A percentile compares a stretch with the other conserved stretches of the same genome.
Conservation (phyloP, 2,113 vertebrate species). For the Lophura nycthemera region DNA sequence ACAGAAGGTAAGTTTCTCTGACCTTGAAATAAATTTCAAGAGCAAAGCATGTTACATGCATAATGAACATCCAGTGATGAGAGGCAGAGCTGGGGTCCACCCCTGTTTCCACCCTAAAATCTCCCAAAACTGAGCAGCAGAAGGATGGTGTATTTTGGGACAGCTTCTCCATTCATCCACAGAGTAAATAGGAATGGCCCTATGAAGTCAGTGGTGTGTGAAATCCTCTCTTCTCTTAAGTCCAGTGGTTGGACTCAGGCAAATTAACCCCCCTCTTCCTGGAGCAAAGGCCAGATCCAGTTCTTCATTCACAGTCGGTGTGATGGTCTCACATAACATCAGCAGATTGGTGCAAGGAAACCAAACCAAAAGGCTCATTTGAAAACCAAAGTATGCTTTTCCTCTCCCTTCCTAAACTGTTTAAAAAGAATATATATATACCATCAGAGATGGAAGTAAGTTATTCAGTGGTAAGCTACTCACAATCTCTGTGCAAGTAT, state of each 20-base stretch:
- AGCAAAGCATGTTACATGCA: background rate
- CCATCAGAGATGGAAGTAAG: background rate
- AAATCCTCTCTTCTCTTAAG: background rate
- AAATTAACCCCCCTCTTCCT: background rate
- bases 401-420: background rate
- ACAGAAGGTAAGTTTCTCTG: constrained; percentile 27
- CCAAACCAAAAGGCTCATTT: background rate
- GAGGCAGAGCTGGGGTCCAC: background rate
- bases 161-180: background rate
- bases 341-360: background rate
- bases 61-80: background rate
- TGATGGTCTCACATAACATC: background rate
- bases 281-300: background rate
- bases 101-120: background rate
- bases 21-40: constrained; percentile 43
- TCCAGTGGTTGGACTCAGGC: background rate
- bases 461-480: background rate
- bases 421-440: background rate
- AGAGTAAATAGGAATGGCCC: background rate
- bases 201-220: background rate
- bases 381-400: background rate
- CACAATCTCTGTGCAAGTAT: background rate
- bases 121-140: background rate
- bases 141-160: background rate
- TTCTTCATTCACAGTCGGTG: background rate